These are phyloP conservation scores for Geopemphigus sp. DNA, from an alignment of 1,140 invertebrate species.

Conservation along the genomic window DNA sequence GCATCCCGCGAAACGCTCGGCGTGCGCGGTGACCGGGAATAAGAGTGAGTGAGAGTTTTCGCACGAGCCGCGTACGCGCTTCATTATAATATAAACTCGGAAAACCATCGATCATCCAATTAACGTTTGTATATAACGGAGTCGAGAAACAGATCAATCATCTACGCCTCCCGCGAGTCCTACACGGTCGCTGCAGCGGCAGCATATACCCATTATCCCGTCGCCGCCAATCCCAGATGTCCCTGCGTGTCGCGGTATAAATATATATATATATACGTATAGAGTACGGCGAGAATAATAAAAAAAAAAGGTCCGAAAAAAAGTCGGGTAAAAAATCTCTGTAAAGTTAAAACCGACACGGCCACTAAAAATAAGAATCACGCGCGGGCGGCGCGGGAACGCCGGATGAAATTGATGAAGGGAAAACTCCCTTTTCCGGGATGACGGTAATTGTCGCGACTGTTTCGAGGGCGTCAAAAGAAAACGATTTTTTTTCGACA, in stretches of 20 bases:
- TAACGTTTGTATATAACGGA: constrained; percentile 23
- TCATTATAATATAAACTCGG: constrained; percentile 40
- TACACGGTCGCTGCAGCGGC: too few relatives aligned
- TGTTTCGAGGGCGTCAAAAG: constrained; percentile 44
- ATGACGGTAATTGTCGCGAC: constrained; percentile 49
- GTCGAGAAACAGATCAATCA: constrained; percentile 42
- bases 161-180: constrained; percentile 20
- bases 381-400: background rate
- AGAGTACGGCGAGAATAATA: too few relatives aligned
- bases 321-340: background rate
- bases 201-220: constrained; percentile 44
- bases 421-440: constrained; percentile 45
- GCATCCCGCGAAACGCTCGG: too few relatives aligned
- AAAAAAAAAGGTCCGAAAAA: constrained; percentile 42
- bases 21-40: background rate
- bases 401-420: constrained; percentile 44
- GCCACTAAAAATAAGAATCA: constrained; percentile 48
- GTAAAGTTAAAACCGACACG: constrained; percentile 31
- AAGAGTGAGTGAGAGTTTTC: background rate
- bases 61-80: background rate
- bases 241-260: background rate
- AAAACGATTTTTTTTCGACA: constrained; percentile 48
- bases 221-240: constrained; percentile 48
- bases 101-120: constrained; percentile 47
- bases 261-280: background rate